A percentile compares a stretch with the other conserved stretches of the same genome.
Conservation (phyloP, 2,113 vertebrate species). For the Irena cyanogastra region DNA sequence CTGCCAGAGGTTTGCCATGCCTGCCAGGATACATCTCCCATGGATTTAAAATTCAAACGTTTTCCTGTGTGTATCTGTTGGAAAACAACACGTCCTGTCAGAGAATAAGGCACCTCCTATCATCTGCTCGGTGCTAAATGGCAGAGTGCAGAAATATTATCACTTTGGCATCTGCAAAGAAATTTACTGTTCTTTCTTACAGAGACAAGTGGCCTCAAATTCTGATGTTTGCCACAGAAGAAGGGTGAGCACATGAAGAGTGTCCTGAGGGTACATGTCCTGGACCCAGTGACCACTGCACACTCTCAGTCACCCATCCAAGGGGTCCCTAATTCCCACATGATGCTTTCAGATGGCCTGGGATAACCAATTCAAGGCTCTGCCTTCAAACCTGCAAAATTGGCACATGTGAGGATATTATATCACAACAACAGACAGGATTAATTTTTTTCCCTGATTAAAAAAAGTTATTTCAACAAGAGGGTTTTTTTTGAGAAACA, state of each 20-base stretch:
- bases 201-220: not conserved
- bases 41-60: not conserved
- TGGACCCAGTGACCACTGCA: not conserved
- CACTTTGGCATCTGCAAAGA: not conserved
- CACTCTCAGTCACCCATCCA: not conserved
- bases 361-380: not conserved
- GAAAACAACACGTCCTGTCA: not conserved
- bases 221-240: not conserved
- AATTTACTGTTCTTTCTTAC: not conserved
- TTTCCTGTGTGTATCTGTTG: not conserved
- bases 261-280: not conserved
- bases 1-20: not conserved
- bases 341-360: rapidly evolving
- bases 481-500: not conserved
- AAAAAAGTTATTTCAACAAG: not conserved
- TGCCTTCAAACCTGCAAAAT: not conserved
- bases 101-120: not conserved
- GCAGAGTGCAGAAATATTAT: not conserved
- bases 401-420: not conserved
- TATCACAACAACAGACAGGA: not conserved
- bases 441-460: rapidly evolving
- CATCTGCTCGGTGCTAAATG: not conserved
- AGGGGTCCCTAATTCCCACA: not conserved
- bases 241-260: not conserved
- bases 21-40: not conserved